Base-by-base conservation (phyloP, 2,113 vertebrate genomes). In the Pluvialis apricaria region DNA sequence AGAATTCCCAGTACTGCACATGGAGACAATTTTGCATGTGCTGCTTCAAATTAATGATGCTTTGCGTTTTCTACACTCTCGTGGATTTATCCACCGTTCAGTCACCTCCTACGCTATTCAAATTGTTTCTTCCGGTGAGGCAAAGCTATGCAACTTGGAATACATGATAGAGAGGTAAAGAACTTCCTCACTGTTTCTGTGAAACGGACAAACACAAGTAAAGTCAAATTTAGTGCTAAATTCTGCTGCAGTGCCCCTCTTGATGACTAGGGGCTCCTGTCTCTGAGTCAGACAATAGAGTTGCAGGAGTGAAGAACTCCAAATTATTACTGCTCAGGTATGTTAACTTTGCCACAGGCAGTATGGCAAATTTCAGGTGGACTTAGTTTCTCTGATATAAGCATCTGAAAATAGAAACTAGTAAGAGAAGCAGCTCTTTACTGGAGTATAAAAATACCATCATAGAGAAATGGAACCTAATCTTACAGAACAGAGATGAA, bases 91-190 rank as follows among this genome's bases (percentile, higher is more conserved):
- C 49, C 98, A 98, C 62, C 91, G 98, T 29, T 97, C 98, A 4
- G 26, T 98, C 28, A 98, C 98, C 91, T 98, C 98, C 88, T 91
- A 97, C 0, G 98, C 98, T 29, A 24, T 98, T 80, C 97, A 98
- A 1, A 54, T 98, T 0, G 95, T 98, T 57, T 97, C 98, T 44
- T 70, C 96, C 1, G 97, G 98, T 18, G 96, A 98, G 87, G 98
- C 98, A 5, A 98, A 98, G 94, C 95, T 98, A 9, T 98, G 98
- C 86, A 98, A 98, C 93, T 90, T 98, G 94, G 98, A 98, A 60
- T 97, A 98, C 86, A 97, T 98, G 98, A 55, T 98, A 32, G 97
- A 98, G 97, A 98, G 98, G 98, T 98, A 72, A 80, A 65, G 52
- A 16, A 19, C 71, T 8, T n/a, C 38, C 69, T 11, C 2, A 2